Evolutionary conservation across 2,888 invertebrate species (phyloP).

Genomic region (Polyploca ridens): DNA sequence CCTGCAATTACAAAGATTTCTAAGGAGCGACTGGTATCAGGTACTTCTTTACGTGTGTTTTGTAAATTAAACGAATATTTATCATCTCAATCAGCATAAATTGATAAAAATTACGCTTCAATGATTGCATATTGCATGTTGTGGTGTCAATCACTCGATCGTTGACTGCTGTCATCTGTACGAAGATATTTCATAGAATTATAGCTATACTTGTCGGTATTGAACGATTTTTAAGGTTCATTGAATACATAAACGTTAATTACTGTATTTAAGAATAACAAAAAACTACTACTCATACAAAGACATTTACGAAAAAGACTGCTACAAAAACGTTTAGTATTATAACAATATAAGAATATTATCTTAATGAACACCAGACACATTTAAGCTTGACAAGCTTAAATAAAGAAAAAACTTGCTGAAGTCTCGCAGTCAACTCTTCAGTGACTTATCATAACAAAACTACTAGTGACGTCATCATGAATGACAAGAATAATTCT

Average conservation of each 20-base stretch:
- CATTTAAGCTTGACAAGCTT: neutral
- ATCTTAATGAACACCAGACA: neutral
- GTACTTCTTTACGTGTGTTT: conserved; percentile 9
- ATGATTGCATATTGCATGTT: conserved; percentile 49
- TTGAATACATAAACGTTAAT: too few species aligned
- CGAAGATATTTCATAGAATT: conserved; percentile 36
- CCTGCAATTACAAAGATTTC: neutral
- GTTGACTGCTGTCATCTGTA: conserved; percentile 46
- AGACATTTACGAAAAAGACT: too few species aligned
- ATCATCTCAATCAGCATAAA: conserved; percentile 6
- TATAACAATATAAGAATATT: neutral
- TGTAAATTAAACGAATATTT: neutral
- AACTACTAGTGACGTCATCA: neutral
- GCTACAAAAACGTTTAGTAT: too few species aligned
- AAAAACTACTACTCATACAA: too few species aligned
- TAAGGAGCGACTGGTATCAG: conserved; percentile 4
- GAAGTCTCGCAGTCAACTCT: neutral
- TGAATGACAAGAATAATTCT: neutral
- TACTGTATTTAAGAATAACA: too few species aligned
- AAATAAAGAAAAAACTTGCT: neutral
- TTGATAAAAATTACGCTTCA: conserved; percentile 37
- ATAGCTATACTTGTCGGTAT: conserved; percentile 18
- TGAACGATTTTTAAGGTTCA: conserved; percentile 16
- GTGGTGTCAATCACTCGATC: conserved; percentile 48
- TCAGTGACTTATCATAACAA: neutral